phyloP scores from a whole-genome alignment of 2,888 invertebrate species.

The Pollenia angustigena region DNA sequence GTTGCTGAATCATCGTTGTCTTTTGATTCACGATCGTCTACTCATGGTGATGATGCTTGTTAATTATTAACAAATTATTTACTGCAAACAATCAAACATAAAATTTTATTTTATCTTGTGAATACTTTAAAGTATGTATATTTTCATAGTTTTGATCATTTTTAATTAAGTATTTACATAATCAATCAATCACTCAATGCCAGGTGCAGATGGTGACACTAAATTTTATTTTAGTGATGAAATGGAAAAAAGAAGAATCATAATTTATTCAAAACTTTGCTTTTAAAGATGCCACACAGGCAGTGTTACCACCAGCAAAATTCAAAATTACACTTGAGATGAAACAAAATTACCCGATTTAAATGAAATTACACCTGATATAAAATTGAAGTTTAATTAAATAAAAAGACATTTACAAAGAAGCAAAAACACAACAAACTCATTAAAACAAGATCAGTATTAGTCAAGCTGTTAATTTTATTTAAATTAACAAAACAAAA shows the following conservation, averaged over 20 bases:
- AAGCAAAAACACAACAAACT: no score
- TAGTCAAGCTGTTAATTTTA: no score
- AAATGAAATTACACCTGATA: no score
- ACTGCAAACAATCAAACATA: neutral
- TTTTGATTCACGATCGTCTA: constrained; percentile 20
- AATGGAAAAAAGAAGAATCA: constrained; percentile 22
- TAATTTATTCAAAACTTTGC: neutral
- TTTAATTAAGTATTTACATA: constrained; percentile 16
- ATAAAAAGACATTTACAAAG: no score
- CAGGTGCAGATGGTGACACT: constrained; percentile 11
- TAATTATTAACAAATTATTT: constrained; percentile 30
- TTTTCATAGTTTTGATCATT: constrained; percentile 26
- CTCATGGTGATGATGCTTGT: constrained; percentile 35
- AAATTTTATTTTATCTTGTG: neutral
- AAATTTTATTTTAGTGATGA: neutral
- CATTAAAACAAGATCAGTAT: no score
- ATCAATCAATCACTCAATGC: constrained; percentile 36
- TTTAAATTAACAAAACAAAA: no score
- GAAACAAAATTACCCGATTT: no score
- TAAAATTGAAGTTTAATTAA: no score
- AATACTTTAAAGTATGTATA: constrained; percentile 9
- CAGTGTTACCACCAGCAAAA: no score
- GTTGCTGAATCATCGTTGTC: constrained; percentile 39
- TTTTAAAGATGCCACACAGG: no score
- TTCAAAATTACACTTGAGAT: no score